Evolutionary conservation across 2,888 invertebrate genomes (phyloP).

Genomic region (Synanthedon formicaeformis): DNA sequence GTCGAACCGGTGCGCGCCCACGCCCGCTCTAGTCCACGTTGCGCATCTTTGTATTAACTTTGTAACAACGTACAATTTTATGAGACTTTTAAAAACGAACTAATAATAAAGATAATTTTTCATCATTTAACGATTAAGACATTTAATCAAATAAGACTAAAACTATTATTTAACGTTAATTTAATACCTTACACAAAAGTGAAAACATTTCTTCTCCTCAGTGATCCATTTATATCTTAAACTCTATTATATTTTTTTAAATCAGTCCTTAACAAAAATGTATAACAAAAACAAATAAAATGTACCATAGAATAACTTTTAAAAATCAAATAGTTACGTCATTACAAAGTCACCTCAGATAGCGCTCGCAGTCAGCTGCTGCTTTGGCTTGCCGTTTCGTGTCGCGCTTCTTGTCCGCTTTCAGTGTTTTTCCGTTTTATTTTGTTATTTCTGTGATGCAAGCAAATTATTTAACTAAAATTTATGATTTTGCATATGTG

Average conservation of each 20-base stretch:
- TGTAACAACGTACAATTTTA: conserved; percentile 29
- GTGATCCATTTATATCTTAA: too few species aligned
- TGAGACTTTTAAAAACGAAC: too few species aligned
- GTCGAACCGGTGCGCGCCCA: conserved; percentile 22
- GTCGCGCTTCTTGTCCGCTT: conserved; percentile 73
- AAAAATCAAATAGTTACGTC: conserved; percentile 13
- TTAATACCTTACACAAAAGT: too few species aligned
- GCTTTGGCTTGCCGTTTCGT: conserved; percentile 77
- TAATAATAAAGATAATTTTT: too few species aligned
- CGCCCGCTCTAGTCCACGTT: conserved; percentile 64
- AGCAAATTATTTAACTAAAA: conserved; percentile 62
- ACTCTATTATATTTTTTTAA: too few species aligned
- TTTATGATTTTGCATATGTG: conserved; percentile 47
- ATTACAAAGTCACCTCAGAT: conserved; percentile 46
- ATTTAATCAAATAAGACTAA: too few species aligned
- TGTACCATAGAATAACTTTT: too few species aligned
- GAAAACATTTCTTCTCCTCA: too few species aligned
- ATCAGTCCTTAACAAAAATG: too few species aligned
- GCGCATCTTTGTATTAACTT: conserved; percentile 49
- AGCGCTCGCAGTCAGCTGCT: conserved; percentile 73
- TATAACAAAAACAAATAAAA: too few species aligned
- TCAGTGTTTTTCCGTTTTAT: conserved; percentile 71
- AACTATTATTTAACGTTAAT: too few species aligned
- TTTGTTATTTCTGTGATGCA: conserved; percentile 71
- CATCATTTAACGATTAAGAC: too few species aligned